Evolutionary conservation across 2,888 invertebrate genomes (phyloP).

Genomic region (Frankliniella fusca): DNA sequence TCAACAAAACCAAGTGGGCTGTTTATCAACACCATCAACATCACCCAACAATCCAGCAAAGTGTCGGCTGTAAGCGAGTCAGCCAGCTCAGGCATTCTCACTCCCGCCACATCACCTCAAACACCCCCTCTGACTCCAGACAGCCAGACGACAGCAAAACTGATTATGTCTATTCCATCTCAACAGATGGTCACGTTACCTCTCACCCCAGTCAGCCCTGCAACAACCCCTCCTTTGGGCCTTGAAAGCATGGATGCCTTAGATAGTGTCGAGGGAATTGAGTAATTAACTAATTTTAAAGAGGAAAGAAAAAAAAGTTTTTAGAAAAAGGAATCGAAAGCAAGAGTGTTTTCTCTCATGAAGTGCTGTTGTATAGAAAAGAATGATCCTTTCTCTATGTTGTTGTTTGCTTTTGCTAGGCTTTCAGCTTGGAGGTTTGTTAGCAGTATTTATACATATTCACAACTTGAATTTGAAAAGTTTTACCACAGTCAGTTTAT

Average conservation of each 20-base stretch:
- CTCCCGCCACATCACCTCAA: constrained; percentile 39
- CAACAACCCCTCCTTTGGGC: neutral
- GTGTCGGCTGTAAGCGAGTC: neutral
- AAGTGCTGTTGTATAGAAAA: too few species aligned
- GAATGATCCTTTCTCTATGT: too few species aligned
- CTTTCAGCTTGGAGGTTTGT: too few species aligned
- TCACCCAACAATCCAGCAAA: neutral
- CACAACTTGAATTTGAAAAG: too few species aligned
- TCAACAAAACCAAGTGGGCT: constrained; percentile 13
- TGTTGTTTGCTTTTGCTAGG: too few species aligned
- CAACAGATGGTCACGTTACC: neutral
- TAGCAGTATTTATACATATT: too few species aligned
- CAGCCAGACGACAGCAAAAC: neutral
- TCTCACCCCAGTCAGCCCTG: neutral
- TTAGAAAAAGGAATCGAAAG: neutral
- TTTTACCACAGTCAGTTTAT: too few species aligned
- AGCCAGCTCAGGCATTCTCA: constrained; percentile 35
- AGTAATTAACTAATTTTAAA: neutral
- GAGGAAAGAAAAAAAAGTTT: neutral
- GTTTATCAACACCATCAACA: neutral
- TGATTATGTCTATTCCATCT: neutral
- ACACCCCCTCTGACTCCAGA: constrained; percentile 4
- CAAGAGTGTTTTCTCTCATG: too few species aligned
- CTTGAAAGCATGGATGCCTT: neutral
- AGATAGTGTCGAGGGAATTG: neutral